phyloP scores from a whole-genome alignment of 1,140 invertebrate species.

The Choristoneura fumiferana region DNA sequence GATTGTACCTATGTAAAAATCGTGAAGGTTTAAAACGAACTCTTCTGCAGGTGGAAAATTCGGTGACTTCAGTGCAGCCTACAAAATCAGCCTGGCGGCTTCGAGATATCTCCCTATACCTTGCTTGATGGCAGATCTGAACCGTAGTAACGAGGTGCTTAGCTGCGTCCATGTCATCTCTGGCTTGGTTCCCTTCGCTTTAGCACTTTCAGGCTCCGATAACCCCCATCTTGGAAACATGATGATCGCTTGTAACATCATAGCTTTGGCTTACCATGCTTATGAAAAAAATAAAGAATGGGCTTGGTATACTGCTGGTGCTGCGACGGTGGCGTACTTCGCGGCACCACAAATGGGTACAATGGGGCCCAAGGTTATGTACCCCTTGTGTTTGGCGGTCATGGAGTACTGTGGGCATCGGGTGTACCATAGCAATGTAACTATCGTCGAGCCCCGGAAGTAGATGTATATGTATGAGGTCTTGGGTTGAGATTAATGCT shows the following conservation, averaged over 20 bases:
- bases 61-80: conserved; percentile 50
- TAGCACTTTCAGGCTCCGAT: conserved; percentile 49
- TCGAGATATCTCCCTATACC: conserved; percentile 55
- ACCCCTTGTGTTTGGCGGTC: conserved; percentile 48
- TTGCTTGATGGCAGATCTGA: conserved; percentile 60
- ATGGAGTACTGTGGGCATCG: conserved; percentile 58
- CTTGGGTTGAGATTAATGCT: too few species aligned
- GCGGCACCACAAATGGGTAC: conserved; percentile 30
- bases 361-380: conserved; percentile 39
- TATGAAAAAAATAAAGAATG: conserved; percentile 40
- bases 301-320: conserved; percentile 61
- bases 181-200: conserved; percentile 52
- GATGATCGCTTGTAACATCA: conserved; percentile 51
- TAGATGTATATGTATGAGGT: background rate
- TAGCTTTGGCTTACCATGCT: conserved; percentile 51
- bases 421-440: conserved; percentile 25
- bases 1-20: too few species aligned
- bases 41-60: conserved; percentile 39
- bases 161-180: conserved; percentile 49
- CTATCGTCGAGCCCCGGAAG: background rate
- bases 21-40: too few species aligned
- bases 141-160: conserved; percentile 37
- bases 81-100: conserved; percentile 50
- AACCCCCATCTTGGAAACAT: conserved; percentile 50
- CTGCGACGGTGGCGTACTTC: conserved; percentile 54